These are phyloP conservation scores for Tricholauxania praeusta DNA, from an alignment of 2,888 invertebrate species.

Conservation along the genomic window DNA sequence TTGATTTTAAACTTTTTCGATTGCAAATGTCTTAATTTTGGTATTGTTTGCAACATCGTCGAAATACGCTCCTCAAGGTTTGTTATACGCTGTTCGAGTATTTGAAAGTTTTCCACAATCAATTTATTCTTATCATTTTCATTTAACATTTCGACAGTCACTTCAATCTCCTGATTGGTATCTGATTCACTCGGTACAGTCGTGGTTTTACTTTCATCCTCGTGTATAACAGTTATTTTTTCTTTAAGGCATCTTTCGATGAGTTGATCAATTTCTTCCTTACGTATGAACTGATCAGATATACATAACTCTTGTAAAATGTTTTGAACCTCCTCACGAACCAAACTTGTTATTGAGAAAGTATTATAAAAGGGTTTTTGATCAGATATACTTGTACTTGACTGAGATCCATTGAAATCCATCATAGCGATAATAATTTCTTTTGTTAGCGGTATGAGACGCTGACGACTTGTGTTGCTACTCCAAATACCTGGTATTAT, in stretches of 20 bases:
- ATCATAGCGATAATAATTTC: slow-evolving; percentile 46
- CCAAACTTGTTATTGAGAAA: slow-evolving; percentile 42
- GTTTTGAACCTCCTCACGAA: slow-evolving; percentile 45
- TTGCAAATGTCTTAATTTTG: slow-evolving; percentile 40
- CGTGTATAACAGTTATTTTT: slow-evolving; percentile 30
- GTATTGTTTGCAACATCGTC: slow-evolving; percentile 41
- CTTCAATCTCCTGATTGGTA: slow-evolving; percentile 41
- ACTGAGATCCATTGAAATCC: slow-evolving; percentile 47
- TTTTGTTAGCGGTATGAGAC: slow-evolving; percentile 46
- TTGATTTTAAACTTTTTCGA: slow-evolving; percentile 46
- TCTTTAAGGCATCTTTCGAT: slow-evolving; percentile 44
- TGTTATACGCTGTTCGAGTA: slow-evolving; percentile 45
- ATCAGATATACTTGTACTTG: slow-evolving; percentile 41
- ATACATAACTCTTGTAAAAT: slow-evolving; percentile 41
- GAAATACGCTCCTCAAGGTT: slow-evolving; percentile 45
- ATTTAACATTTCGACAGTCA: slow-evolving; percentile 42
- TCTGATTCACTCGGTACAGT: slow-evolving; percentile 6
- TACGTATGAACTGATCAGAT: slow-evolving; percentile 43
- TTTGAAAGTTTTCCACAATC: slow-evolving; percentile 44
- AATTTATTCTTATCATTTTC: slow-evolving; percentile 43
- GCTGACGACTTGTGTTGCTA: slow-evolving; percentile 35
- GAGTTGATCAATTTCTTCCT: slow-evolving; percentile 44
- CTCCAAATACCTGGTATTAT: background rate
- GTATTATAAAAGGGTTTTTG: slow-evolving; percentile 36
- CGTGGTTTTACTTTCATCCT: slow-evolving; percentile 29